Percentiles rank a stretch among this genome's conserved stretches.
These are phyloP conservation scores for Argyrosomus japonicus DNA, from an alignment of 2,113 vertebrate species.

Conservation along the genomic window DNA sequence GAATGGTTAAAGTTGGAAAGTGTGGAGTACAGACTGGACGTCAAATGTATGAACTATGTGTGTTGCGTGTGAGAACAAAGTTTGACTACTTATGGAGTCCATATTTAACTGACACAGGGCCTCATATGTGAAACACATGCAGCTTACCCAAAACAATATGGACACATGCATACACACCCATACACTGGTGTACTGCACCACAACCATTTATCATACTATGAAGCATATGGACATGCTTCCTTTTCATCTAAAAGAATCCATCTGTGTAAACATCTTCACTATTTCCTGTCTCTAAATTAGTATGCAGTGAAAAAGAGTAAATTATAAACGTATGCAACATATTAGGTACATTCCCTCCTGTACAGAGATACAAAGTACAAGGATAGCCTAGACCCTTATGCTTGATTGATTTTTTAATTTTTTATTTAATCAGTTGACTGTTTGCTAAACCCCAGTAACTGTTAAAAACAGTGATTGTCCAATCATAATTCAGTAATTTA, in stretches of 20 bases:
- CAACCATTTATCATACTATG: constrained; percentile 13
- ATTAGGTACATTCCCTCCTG: neutral
- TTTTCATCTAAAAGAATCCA: constrained; percentile 21
- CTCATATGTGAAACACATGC: constrained; percentile 58
- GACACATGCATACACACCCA: constrained; percentile 6
- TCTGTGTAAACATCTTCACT: neutral
- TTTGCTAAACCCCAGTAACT: neutral
- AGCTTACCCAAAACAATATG: constrained; percentile 7
- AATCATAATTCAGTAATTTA: no score
- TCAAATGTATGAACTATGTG: neutral
- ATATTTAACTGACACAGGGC: constrained; percentile 5
- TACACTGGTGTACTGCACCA: neutral
- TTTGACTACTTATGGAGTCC: constrained; percentile 5
- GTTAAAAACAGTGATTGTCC: no score
- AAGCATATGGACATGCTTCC: constrained; percentile 6
- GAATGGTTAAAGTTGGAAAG: constrained; percentile 1
- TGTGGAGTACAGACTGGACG: neutral
- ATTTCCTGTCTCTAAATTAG: neutral
- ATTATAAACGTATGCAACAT: neutral
- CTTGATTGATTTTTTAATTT: neutral
- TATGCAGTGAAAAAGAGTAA: neutral
- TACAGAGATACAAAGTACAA: neutral
- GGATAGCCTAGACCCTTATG: no score
- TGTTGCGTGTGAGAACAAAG: constrained; percentile 14
- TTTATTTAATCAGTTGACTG: neutral